These are phyloP conservation scores for Diorhabda carinulata DNA, from an alignment of 1,140 invertebrate genomes.

Conservation along the genomic window DNA sequence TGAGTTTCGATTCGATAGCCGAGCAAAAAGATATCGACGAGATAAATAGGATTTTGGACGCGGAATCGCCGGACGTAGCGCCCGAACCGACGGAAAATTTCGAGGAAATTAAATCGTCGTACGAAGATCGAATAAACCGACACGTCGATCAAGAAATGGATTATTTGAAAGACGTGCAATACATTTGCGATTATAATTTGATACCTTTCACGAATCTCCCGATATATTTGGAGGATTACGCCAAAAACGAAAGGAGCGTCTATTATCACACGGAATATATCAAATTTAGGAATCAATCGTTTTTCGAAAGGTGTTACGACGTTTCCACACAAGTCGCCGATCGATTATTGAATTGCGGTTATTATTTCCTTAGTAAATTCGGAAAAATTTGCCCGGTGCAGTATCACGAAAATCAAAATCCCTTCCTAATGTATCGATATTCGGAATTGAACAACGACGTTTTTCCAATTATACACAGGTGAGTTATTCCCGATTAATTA, in stretches of 20 bases:
- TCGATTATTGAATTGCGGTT: constrained; percentile 51
- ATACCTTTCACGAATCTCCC: constrained; percentile 50
- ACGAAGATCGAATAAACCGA: constrained; percentile 47
- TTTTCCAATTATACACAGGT: constrained; percentile 51
- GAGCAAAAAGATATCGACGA: constrained; percentile 40
- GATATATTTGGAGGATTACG: constrained; percentile 37
- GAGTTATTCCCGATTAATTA: background rate
- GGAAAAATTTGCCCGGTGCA: constrained; percentile 57
- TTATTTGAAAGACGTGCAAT: constrained; percentile 46
- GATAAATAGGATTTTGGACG: constrained; percentile 33
- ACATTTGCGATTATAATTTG: constrained; percentile 44
- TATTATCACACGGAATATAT: constrained; percentile 44
- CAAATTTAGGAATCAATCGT: constrained; percentile 49
- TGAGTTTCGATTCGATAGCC: constrained; percentile 39
- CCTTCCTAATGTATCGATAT: constrained; percentile 51
- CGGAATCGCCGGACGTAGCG: constrained; percentile 46
- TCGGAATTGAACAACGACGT: constrained; percentile 46
- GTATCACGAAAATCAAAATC: constrained; percentile 48
- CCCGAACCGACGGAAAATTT: constrained; percentile 50
- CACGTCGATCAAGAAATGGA: constrained; percentile 46
- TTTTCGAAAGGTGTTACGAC: constrained; percentile 54
- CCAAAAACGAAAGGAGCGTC: constrained; percentile 44
- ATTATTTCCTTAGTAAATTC: constrained; percentile 57
- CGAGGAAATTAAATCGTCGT: constrained; percentile 47
- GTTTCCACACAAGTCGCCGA: constrained; percentile 53